Percentiles rank a stretch among this genome's conserved stretches.
phyloP scores from a whole-genome alignment of 2,888 invertebrate species.

The Pheosia tremula region DNA sequence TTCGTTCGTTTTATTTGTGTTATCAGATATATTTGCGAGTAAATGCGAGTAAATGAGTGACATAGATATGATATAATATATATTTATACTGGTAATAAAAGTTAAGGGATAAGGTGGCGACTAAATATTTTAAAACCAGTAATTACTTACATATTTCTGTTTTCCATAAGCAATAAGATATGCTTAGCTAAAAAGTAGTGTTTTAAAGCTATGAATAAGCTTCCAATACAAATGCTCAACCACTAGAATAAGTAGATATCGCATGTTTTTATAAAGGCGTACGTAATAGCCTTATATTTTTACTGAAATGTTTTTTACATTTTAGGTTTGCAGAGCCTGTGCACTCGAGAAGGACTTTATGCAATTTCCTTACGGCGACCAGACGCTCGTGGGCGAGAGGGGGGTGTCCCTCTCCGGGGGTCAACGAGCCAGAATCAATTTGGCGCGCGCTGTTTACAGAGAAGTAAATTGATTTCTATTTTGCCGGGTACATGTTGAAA shows the following conservation, averaged over 20 bases:
- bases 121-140: not conserved
- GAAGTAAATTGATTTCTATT: constrained; percentile 63
- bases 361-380: constrained; percentile 87
- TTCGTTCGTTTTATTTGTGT: constrained; percentile 27
- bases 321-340: constrained; percentile 77
- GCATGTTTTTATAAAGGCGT: too few relatives aligned
- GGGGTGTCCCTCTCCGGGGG: constrained; percentile 90
- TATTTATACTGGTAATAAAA: not conserved
- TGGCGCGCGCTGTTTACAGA: constrained; percentile 83
- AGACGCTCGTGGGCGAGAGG: constrained; percentile 88
- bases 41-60: constrained; percentile 22
- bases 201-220: too few relatives aligned
- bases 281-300: not conserved
- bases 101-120: not conserved
- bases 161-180: too few relatives aligned
- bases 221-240: too few relatives aligned
- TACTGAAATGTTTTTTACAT: not conserved
- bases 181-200: too few relatives aligned
- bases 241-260: too few relatives aligned
- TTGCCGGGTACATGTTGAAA: constrained; percentile 39
- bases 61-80: constrained; percentile 10
- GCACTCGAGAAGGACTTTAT: constrained; percentile 81
- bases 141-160: not conserved
- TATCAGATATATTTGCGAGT: constrained; percentile 12
- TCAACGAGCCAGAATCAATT: constrained; percentile 88